These are phyloP conservation scores for Drosophila navojoa DNA, from an alignment of 1,140 invertebrate genomes.

Conservation along the genomic window DNA sequence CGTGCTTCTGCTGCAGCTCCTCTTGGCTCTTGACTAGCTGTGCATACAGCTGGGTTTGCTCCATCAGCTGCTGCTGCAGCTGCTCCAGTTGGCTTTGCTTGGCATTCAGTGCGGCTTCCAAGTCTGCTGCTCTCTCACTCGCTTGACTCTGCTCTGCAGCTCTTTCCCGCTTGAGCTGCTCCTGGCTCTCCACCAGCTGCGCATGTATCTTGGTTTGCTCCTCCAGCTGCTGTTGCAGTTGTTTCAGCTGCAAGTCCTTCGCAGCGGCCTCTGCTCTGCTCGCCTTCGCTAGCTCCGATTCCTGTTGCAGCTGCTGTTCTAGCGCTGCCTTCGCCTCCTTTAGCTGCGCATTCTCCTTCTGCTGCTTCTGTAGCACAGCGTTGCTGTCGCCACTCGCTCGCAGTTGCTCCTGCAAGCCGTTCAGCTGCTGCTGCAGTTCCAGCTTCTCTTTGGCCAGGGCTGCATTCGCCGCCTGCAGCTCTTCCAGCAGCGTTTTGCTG, in stretches of 20 bases:
- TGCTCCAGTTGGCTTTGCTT: constrained; percentile 17
- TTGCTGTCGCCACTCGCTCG: constrained; percentile 7
- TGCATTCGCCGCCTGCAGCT: constrained; percentile 16
- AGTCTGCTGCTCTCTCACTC: too few species aligned
- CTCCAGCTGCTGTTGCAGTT: background rate
- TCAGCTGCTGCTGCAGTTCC: constrained; percentile 76
- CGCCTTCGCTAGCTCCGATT: constrained; percentile 5
- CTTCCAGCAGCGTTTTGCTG: constrained; percentile 37
- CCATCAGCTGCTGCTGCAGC: constrained; percentile 36
- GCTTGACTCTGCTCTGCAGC: background rate
- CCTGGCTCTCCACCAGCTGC: background rate
- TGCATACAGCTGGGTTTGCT: background rate
- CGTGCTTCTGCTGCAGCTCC: constrained; percentile 10
- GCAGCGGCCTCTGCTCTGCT: background rate
- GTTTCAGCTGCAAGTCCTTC: background rate
- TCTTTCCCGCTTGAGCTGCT: constrained; percentile 3
- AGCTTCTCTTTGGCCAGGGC: constrained; percentile 66
- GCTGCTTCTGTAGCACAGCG: constrained; percentile 6
- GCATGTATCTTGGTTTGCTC: background rate
- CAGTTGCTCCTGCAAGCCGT: constrained; percentile 61
- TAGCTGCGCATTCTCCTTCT: constrained; percentile 8
- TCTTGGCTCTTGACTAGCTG: constrained; percentile 1
- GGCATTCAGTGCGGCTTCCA: too few species aligned
- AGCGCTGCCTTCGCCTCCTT: constrained; percentile 7
- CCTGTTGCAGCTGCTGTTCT: constrained; percentile 17